phyloP scores from a whole-genome alignment of 2,888 invertebrate species.

The Tipula unca region DNA sequence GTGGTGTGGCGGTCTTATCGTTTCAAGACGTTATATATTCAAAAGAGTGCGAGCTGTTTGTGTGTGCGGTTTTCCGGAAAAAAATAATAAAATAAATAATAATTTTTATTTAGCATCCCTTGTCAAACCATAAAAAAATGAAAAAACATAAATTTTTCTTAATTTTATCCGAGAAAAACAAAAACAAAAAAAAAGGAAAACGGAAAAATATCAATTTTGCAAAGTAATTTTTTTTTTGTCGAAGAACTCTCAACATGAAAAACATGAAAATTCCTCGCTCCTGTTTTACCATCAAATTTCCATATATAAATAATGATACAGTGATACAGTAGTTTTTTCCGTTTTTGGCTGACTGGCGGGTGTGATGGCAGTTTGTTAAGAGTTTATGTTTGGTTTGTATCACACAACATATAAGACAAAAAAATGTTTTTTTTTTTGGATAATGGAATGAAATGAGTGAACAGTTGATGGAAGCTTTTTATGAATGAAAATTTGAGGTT shows the following conservation, averaged over 20 bases:
- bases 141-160: not conserved
- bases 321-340: not conserved
- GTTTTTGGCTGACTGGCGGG: not conserved
- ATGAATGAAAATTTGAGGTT: not conserved
- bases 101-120: not conserved
- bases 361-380: not conserved
- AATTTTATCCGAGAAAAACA: not conserved
- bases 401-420: not conserved
- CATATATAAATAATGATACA: not conserved
- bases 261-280: not conserved
- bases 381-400: not conserved
- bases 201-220: constrained; percentile 8
- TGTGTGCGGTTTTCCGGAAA: not conserved
- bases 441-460: not conserved
- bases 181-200: not conserved
- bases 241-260: not conserved
- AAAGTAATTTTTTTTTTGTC: not conserved
- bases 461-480: not conserved
- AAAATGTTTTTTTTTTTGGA: not conserved
- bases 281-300: not conserved
- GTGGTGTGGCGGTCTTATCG: not conserved
- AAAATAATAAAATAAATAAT: not conserved
- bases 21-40: not conserved
- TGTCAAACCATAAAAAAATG: not conserved
- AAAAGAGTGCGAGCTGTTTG: not conserved